Conservation (phyloP, 1,140 invertebrate species). For the Drosophila miranda region DNA sequence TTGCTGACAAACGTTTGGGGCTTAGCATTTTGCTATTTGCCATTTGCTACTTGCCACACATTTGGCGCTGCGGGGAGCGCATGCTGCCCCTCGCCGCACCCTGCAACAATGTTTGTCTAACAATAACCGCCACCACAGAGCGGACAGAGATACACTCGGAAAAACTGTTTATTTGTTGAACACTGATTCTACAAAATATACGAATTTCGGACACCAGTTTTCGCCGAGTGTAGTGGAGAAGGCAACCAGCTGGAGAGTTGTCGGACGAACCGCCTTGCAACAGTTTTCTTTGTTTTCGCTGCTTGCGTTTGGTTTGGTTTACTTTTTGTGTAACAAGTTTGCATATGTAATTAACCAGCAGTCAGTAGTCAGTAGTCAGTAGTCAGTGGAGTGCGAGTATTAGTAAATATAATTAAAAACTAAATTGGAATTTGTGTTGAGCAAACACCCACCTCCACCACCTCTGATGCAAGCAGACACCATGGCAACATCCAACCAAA, state of each 20-base stretch:
- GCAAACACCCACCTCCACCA: constrained; percentile 26
- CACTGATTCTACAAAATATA: no score
- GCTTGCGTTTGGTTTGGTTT: constrained; percentile 39
- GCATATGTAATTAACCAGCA: constrained; percentile 72
- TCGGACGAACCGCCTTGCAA: constrained; percentile 40
- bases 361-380: background rate
- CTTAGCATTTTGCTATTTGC: constrained; percentile 38
- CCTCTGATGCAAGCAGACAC: constrained; percentile 43
- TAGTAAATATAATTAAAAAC: constrained; percentile 52
- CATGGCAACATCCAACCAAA: no score
- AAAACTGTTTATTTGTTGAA: background rate
- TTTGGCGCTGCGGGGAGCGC: constrained; percentile 35
- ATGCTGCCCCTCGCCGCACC: constrained; percentile 21
- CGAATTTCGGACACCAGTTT: no score
- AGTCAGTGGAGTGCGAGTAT: constrained; percentile 26
- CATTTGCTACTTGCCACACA: constrained; percentile 38
- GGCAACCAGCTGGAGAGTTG: constrained; percentile 51
- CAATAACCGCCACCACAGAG: constrained; percentile 24
- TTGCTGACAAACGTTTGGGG: constrained; percentile 37
- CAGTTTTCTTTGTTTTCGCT: constrained; percentile 49
- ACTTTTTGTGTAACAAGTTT: constrained; percentile 74
- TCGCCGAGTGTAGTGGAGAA: background rate
- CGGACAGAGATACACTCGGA: background rate
- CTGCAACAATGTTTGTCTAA: constrained; percentile 37
- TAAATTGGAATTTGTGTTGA: constrained; percentile 20